A percentile compares a stretch with the other conserved stretches of the same genome.
Evolutionary conservation across 2,888 invertebrate genomes (phyloP).

Genomic region (Automeris io): DNA sequence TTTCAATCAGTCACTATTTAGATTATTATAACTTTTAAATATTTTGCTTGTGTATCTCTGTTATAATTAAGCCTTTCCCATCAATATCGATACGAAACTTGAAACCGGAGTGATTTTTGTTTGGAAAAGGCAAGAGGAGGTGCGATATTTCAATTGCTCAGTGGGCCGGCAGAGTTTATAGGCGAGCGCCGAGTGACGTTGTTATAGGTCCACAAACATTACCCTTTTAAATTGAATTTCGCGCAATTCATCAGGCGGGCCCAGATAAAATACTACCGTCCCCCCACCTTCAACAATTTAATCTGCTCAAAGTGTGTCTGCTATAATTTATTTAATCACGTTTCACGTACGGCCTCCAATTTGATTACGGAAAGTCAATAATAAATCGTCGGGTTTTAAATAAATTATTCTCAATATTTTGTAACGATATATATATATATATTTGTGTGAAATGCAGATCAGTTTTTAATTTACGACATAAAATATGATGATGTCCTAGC

Average conservation of each 20-base stretch:
- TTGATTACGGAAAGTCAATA: slow-evolving; percentile 11
- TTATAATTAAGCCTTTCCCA: no score
- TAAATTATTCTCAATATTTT: no score
- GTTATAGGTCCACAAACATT: slow-evolving; percentile 72
- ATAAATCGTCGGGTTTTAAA: no score
- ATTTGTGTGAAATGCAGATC: no score
- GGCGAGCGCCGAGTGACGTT: slow-evolving; percentile 55
- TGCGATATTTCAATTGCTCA: slow-evolving; percentile 65
- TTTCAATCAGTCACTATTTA: no score
- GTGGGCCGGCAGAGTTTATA: slow-evolving; percentile 61
- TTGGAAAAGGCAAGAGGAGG: slow-evolving; percentile 42
- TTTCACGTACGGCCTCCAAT: slow-evolving; percentile 20
- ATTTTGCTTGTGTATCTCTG: no score
- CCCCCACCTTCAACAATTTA: slow-evolving; percentile 46
- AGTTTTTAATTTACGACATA: no score
- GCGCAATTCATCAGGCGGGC: slow-evolving; percentile 60
- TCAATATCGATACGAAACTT: no score
- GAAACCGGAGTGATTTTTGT: slow-evolving; percentile 54
- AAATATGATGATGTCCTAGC: no score
- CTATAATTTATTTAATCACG: slow-evolving; percentile 47
- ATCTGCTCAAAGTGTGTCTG: slow-evolving; percentile 39
- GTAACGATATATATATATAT: no score
- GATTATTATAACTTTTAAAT: no score
- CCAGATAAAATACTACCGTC: slow-evolving; percentile 53
- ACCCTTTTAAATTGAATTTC: slow-evolving; percentile 74